Percentiles rank a stretch among this genome's conserved stretches.
phyloP scores from a whole-genome alignment of 2,797 vertebrate genomes.

The Staurois parvus region DNA sequence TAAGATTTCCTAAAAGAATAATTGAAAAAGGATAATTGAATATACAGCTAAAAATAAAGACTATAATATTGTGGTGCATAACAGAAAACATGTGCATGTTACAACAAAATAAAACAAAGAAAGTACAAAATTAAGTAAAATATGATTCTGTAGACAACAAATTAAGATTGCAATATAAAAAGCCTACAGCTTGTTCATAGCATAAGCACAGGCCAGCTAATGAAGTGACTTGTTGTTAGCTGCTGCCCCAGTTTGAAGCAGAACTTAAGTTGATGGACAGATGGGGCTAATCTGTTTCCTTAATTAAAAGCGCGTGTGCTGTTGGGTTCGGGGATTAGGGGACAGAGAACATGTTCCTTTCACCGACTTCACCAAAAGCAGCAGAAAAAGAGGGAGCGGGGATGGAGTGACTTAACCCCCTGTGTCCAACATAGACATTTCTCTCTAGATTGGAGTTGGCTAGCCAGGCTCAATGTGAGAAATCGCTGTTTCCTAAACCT shows the following conservation, averaged over 20 bases:
- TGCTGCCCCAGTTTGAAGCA: slow-evolving; percentile 49
- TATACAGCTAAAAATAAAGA: no score
- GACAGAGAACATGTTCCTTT: slow-evolving; percentile 47
- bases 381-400: background rate
- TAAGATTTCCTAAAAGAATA: no score
- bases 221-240: slow-evolving; percentile 37
- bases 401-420: slow-evolving; percentile 34
- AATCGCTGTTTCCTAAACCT: no score
- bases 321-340: slow-evolving; percentile 55
- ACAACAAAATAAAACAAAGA: no score
- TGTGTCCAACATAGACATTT: background rate
- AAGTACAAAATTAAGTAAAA: no score
- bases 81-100: no score
- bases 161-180: background rate
- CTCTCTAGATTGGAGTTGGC: no score
- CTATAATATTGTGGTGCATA: no score
- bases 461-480: no score
- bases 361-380: slow-evolving; percentile 41
- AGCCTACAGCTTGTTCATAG: background rate
- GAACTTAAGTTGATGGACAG: slow-evolving; percentile 54
- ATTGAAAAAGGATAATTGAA: no score
- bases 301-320: slow-evolving; percentile 62
- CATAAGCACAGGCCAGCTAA: slow-evolving; percentile 1
- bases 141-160: background rate
- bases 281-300: slow-evolving; percentile 61